Base-by-base conservation (phyloP, 2,797 vertebrate genomes). In the Pangasius sanitwongsei region DNA sequence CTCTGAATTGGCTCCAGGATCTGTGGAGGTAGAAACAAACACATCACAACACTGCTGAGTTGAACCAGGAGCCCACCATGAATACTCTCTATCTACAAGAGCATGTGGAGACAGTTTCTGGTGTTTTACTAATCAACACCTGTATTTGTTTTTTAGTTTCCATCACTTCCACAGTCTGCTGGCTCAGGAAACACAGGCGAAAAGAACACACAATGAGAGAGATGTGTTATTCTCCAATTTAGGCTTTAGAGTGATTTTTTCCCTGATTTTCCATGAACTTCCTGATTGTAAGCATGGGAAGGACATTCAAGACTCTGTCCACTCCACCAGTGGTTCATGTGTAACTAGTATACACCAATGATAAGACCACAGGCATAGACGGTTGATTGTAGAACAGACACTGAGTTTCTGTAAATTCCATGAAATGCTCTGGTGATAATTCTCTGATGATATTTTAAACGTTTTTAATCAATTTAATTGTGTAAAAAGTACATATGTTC, bases 91-190 rank as follows among this genome's bases (percentile, higher is more conserved):
- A 28, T 61, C 57, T 59, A 82, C 34, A 83, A 80, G 34, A 44
- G 12, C 80, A 83, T 61, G 11, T 41, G 57, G 80, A 41, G 34
- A 41, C 55, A 37, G 9, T 59, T 82, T 59, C 11, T 59, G 3
- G 7, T 37, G 55, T 37, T 81, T 34, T 81, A 25, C 53, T 61
- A 25, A 96, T 96, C 94, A 96, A 96, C 90, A 86, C 55, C 92
- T 93, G 89, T 92, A 93, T 95, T 93, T 95, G 95, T 96, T 95
- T 96, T 95, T 95, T 92, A 88, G 93, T 91, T 87, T 93, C 91
- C 90, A 81, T 90, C 34, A 61, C 50, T 81, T 80, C 48, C 9
- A 81, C 78, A 81, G 15, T 80, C n/a, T 81, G 55, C 78, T 37
- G 18, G 9, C 31, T 37, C 18, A 61, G 55, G 11, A 82, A 82